These are phyloP conservation scores for Peromyscus eremicus DNA, from an alignment of 2,797 vertebrate genomes.

Conservation along the genomic window DNA sequence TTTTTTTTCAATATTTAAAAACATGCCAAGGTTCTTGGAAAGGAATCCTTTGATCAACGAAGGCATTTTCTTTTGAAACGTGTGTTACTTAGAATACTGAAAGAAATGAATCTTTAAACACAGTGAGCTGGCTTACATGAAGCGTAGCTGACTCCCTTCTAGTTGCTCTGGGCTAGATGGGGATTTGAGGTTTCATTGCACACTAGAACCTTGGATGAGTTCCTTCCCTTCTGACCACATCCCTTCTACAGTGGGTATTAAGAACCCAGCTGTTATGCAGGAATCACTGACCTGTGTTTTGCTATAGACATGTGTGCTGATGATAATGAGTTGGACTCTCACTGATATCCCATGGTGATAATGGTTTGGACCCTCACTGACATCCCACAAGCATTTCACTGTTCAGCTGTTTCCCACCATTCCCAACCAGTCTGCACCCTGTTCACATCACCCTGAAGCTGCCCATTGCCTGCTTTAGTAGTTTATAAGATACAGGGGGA, in stretches of 20 bases:
- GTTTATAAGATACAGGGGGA: neutral
- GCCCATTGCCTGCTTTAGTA: neutral
- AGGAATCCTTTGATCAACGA: constrained; percentile 75
- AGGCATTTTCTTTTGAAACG: constrained; percentile 70
- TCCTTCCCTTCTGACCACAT: neutral
- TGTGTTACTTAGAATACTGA: constrained; percentile 39
- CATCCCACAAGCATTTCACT: neutral
- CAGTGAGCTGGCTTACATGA: neutral
- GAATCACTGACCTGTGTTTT: neutral
- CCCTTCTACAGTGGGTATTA: neutral
- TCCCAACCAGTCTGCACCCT: neutral
- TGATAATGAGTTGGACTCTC: neutral
- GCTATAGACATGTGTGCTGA: rapidly evolving
- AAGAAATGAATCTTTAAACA: constrained; percentile 56
- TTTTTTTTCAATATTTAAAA: constrained; percentile 69
- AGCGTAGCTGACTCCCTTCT: constrained; percentile 18
- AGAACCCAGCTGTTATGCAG: neutral
- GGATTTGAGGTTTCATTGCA: neutral
- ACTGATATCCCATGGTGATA: neutral
- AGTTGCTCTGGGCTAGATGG: neutral
- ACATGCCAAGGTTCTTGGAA: constrained; percentile 67
- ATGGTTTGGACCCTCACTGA: neutral
- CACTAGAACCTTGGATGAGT: neutral
- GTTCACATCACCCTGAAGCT: neutral
- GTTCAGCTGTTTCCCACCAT: no score